Evolutionary conservation across 2,797 vertebrate genomes (phyloP).

Genomic region (Gobio occitaniae): DNA sequence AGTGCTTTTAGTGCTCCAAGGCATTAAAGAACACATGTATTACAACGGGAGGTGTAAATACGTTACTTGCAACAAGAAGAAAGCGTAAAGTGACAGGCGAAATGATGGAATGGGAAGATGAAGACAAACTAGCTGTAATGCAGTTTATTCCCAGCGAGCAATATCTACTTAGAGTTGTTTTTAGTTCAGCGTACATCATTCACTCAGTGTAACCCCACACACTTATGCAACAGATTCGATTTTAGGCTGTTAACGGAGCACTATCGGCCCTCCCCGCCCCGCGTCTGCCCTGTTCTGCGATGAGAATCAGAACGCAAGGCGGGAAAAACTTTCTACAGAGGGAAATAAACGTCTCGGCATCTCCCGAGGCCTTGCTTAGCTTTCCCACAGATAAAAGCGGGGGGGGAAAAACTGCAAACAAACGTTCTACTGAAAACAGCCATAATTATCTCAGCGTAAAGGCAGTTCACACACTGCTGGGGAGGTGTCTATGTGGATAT

Average conservation of each 20-base stretch:
- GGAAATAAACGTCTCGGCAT: constrained; percentile 52
- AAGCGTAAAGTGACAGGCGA: constrained; percentile 5
- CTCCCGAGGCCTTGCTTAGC: constrained; percentile 53
- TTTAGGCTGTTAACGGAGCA: constrained; percentile 37
- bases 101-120: constrained; percentile 23
- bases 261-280: constrained; percentile 14
- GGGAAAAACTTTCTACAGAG: constrained; percentile 56
- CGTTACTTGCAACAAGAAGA: constrained; percentile 17
- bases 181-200: constrained; percentile 28
- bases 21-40: constrained; percentile 50
- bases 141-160: constrained; percentile 46
- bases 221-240: constrained; percentile 52
- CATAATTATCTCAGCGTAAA: constrained; percentile 58
- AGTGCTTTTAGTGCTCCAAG: constrained; percentile 38
- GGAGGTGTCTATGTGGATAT: constrained; percentile 30
- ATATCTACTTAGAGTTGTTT: constrained; percentile 38
- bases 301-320: constrained; percentile 30
- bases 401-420: constrained; percentile 52
- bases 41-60: constrained; percentile 29
- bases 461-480: constrained; percentile 42
- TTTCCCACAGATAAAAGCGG: constrained; percentile 54
- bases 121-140: constrained; percentile 43
- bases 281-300: constrained; percentile 27
- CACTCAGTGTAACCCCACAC: constrained; percentile 19
- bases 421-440: constrained; percentile 49